A percentile compares a stretch with the other conserved stretches of the same genome.
phyloP scores from a whole-genome alignment of 1,140 invertebrate species.

The Drosophila micromelanica region DNA sequence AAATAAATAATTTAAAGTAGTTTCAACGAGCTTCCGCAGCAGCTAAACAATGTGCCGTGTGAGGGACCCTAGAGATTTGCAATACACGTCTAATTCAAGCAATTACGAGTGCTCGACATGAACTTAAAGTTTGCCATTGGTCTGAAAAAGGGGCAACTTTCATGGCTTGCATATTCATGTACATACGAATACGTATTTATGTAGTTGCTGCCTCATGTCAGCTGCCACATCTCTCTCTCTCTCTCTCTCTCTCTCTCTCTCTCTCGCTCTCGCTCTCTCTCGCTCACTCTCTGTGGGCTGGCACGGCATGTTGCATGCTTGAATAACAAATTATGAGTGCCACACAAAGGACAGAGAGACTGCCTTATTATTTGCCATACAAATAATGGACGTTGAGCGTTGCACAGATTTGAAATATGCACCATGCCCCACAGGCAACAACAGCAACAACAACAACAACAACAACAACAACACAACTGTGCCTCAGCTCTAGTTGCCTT shows the following conservation, averaged over 20 bases:
- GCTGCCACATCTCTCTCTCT: constrained; percentile 10
- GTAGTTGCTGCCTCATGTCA: constrained; percentile 27
- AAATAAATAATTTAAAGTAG: constrained; percentile 16
- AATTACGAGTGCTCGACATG: constrained; percentile 62
- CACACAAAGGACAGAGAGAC: constrained; percentile 63
- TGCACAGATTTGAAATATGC: constrained; percentile 78
- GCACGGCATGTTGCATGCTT: constrained; percentile 75
- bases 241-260: too few relatives aligned
- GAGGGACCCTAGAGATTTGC: constrained; percentile 32
- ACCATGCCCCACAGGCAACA: constrained; percentile 34
- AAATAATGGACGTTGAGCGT: constrained; percentile 75
- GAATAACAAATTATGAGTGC: constrained; percentile 81
- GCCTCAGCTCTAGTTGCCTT: constrained; percentile 59
- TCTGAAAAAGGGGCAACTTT: constrained; percentile 24
- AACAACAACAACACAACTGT: constrained; percentile 6
- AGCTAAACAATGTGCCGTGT: constrained; percentile 16
- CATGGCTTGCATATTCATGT: constrained; percentile 40
- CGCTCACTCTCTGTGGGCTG: background rate
- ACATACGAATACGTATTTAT: background rate
- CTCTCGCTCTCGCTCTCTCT: too few relatives aligned
- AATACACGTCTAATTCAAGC: constrained; percentile 52
- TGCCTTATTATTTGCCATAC: constrained; percentile 77
- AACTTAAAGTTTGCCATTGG: constrained; percentile 40
- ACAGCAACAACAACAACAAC: constrained; percentile 7
- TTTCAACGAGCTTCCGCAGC: constrained; percentile 17